Base-by-base conservation (phyloP, 92 coral and sea anemone species). In the Epizoanthus stellaris region DNA sequence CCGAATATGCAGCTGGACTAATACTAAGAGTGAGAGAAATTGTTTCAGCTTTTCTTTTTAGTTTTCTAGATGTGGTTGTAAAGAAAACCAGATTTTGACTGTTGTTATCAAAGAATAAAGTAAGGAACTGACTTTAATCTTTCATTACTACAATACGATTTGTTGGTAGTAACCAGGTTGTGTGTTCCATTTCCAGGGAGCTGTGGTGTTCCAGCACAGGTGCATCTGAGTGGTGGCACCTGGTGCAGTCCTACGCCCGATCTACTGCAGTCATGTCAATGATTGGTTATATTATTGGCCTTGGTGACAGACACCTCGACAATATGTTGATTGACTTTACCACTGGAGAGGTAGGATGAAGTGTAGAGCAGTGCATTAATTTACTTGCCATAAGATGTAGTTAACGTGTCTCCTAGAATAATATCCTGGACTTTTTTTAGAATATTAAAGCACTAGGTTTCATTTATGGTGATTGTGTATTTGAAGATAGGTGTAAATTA, bases 241-340 rank as follows among this genome's bases (percentile, higher is more conserved):
- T 95, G 90, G 93, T 95, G 23, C 98, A 96, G 89, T 89, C 95
- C 43, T 96, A 94, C 80, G 94, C 99, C 43, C 92, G 98, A 45
- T 96, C 99, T 25, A 93, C 98, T 73, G 99, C 99, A 13, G 99
- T 96, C 85, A 96, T 96, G 99, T 96, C 99, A 0, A 96, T 96
- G 95, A 96, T 96, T 83, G 99, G 99, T 11, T 96, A 96, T 70
- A 96, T 96, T 72, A 86, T 96, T 45, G 99, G 99, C 25, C 85
- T 96, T 45, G 99, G 99, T 52, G 99, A 96, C 89, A 87, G 99
- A 74, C 99, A 96, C 85, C 77, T 96, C 36, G 99, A 96, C 87
- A 96, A 96, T 74, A 96, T 96, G 99, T 79, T 96, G 73, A 92
- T 96, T 62, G 99, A 96, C 87, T 96, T 96, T 82, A 96, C 99